Percentiles rank a stretch among this genome's conserved stretches.
phyloP scores from a whole-genome alignment of 2,113 vertebrate genomes.

The Herpailurus yagouaroundi region DNA sequence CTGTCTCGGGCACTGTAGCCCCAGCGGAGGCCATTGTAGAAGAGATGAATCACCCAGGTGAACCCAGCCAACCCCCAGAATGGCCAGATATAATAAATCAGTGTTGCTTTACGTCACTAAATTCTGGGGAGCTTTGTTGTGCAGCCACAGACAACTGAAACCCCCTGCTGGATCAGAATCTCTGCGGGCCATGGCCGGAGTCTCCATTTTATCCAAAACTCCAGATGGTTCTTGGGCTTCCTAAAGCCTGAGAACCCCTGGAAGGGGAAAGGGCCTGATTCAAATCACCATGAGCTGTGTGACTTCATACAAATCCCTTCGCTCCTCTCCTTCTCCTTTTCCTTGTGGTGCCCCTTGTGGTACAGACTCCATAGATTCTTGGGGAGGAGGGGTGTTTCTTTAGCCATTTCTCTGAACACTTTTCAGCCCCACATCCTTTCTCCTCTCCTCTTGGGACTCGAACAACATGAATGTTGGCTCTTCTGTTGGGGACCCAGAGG shows the following conservation, averaged over 20 bases:
- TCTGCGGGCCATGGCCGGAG: neutral
- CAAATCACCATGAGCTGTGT: neutral
- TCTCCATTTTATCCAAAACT: neutral
- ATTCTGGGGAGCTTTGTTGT: neutral
- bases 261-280: neutral
- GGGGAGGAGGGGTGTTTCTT: neutral
- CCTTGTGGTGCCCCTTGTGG: neutral
- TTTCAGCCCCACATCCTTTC: neutral
- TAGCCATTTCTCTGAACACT: neutral
- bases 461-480: neutral
- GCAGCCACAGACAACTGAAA: neutral
- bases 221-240: neutral
- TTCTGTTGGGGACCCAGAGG: neutral
- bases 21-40: neutral
- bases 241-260: neutral
- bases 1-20: neutral
- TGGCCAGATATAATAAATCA: neutral
- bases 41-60: neutral
- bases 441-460: neutral
- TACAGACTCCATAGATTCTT: neutral
- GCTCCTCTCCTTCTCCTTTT: neutral
- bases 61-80: neutral
- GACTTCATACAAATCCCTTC: neutral
- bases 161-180: neutral
- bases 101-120: neutral